phyloP scores from a whole-genome alignment of 2,113 vertebrate species.

The Rhodinocichla rosea region DNA sequence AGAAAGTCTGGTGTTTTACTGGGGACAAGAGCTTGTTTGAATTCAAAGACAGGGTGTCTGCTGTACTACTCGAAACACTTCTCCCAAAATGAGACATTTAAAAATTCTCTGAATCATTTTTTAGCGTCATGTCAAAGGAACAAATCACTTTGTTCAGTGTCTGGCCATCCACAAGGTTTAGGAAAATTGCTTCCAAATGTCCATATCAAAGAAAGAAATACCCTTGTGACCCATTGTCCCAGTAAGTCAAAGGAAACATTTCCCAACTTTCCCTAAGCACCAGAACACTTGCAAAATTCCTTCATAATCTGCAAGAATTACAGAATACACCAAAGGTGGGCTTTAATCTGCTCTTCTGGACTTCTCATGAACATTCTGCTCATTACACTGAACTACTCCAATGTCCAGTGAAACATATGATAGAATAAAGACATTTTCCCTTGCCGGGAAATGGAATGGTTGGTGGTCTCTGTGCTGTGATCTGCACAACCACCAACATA shows the following conservation, averaged over 20 bases:
- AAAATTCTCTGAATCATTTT: not conserved
- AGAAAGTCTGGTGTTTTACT: not conserved
- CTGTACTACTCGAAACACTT: not conserved
- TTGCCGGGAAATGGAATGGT: not conserved
- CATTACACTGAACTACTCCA: not conserved
- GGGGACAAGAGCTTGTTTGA: not conserved
- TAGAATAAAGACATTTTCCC: not conserved
- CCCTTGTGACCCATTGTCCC: not conserved
- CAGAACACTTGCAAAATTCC: not conserved
- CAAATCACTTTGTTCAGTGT: not conserved
- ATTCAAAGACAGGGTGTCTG: not conserved
- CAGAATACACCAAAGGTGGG: not conserved
- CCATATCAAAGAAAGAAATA: not conserved
- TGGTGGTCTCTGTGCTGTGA: not conserved
- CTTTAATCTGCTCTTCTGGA: not conserved
- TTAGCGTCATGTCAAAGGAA: not conserved
- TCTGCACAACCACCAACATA: conserved; percentile 23
- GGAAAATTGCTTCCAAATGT: not conserved
- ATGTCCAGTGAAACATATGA: not conserved
- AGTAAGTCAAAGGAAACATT: not conserved
- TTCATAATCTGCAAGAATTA: not conserved
- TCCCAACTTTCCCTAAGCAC: not conserved
- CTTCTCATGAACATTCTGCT: not conserved
- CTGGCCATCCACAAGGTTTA: not conserved
- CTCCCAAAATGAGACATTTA: not conserved